A percentile compares a stretch with the other conserved stretches of the same genome.
These are phyloP conservation scores for Panthera leo DNA, from an alignment of 2,113 vertebrate species.

Conservation along the genomic window DNA sequence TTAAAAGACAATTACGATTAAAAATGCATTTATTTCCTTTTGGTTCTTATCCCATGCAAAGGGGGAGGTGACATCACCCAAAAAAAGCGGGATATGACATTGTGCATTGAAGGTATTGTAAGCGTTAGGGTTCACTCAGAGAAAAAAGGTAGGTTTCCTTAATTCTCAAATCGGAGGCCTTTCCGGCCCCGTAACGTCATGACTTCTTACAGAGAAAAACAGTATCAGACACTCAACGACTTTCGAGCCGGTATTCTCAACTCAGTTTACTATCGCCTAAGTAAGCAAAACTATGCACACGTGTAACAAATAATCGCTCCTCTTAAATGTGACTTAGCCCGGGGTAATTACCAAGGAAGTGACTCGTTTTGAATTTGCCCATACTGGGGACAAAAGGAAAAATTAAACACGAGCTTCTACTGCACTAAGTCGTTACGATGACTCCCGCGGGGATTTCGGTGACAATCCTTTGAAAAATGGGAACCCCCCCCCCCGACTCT, in stretches of 20 bases:
- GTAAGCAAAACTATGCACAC: neutral
- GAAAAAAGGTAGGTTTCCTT: neutral
- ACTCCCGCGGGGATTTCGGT: neutral
- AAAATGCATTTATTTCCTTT: neutral
- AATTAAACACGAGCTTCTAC: neutral
- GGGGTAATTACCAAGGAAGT: neutral
- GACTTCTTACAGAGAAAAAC: too few relatives aligned
- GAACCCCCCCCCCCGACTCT: neutral
- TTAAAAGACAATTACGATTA: neutral
- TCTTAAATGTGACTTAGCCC: neutral
- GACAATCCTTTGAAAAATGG: neutral
- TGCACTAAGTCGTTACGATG: neutral
- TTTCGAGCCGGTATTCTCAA: neutral
- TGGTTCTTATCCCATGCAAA: neutral
- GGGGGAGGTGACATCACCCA: neutral
- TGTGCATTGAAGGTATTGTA: neutral
- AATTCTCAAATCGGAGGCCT: too few relatives aligned
- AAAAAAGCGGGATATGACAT: neutral
- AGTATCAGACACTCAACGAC: neutral
- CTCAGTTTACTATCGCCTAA: neutral
- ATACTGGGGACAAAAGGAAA: neutral
- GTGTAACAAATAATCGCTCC: neutral
- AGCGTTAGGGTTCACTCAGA: neutral
- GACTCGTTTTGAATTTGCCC: neutral
- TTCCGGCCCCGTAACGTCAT: accelerated